phyloP scores from a whole-genome alignment of 2,113 vertebrate species.

The Propithecus coquereli region DNA sequence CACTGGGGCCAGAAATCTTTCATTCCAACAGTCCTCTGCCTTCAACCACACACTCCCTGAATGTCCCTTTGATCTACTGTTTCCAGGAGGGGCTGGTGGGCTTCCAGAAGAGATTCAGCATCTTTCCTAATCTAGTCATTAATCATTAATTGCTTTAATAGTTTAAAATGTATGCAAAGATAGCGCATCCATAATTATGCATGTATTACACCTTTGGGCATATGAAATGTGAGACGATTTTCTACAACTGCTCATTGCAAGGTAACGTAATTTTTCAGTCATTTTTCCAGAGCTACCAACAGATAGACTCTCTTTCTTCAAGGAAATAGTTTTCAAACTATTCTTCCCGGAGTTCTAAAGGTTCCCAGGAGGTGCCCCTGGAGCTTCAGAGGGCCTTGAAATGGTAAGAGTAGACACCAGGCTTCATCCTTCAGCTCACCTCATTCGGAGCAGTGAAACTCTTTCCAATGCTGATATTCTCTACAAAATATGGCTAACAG shows the following conservation, averaged over 20 bases:
- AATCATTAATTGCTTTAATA: slow-evolving; percentile 43
- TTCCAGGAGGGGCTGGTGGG: background rate
- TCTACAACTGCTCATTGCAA: slow-evolving; percentile 2
- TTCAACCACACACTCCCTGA: background rate
- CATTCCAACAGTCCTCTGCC: background rate
- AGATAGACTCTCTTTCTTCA: slow-evolving; percentile 27
- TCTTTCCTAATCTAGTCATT: slow-evolving; percentile 30
- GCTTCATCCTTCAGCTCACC: background rate
- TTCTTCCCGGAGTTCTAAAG: background rate
- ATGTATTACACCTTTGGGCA: background rate
- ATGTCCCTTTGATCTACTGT: background rate
- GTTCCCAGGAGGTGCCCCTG: background rate
- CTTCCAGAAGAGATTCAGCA: background rate
- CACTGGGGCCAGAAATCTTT: background rate
- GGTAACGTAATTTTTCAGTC: background rate
- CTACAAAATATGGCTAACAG: background rate
- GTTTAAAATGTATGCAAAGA: slow-evolving; percentile 41
- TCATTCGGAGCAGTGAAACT: background rate
- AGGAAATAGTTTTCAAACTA: background rate
- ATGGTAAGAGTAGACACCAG: background rate
- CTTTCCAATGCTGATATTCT: background rate
- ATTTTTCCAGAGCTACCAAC: slow-evolving; percentile 24
- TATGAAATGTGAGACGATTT: slow-evolving; percentile 34
- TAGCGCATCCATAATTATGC: slow-evolving; percentile 26
- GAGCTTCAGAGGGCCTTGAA: background rate